Evolutionary conservation across 2,797 vertebrate genomes (phyloP), one percentile per base, ranked within the genome.

Genomic region (Pagetopsis macropterus): DNA sequence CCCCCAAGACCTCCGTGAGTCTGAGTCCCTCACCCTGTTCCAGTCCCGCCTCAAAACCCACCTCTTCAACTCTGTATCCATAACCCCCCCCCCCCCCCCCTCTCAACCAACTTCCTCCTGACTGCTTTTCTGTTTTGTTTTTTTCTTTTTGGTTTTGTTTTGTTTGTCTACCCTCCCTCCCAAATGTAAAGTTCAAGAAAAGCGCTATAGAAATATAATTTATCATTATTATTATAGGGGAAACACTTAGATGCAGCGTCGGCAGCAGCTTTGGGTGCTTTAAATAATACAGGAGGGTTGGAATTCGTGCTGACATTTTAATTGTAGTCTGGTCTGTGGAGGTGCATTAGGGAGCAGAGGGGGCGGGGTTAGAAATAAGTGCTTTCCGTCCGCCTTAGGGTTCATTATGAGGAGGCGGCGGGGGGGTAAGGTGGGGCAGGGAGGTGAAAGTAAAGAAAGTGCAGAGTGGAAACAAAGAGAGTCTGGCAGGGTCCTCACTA

Each of bases 281-380:
- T 95, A 85, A 95, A 95, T 94, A 94, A 94, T 95, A 77, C 75
- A 95, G 45, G 44, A 89, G 85, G 87, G 76, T 67, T 79, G 87
- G 90, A 92, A 84, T 89, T 88, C 90, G 87, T 83, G 90, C 87
- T 93, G 81, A 92, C 94, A 93, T 91, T 94, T 94, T 94, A 94
- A 94, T 94, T 93, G 91, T 91, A 89, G 80, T 84, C 87, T 78
- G 87, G 84, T 90, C 91, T 92, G 90, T 69, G 79, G 80, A 84
- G 66, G 84, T 90, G 90, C 94, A 94, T 94, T 93, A 93, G 92
- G 78, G 81, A 87, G 79, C 62, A 17, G 19, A 49, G 76, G 44
- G 74, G 82, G 78, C 5, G 46, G 86, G 79, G 80, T 73, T 52
- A 84, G 84, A 78, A 71, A 52, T 90, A 91, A 93, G 89, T 93